Base-by-base conservation (phyloP, 2,113 vertebrate genomes). In the Cinclus cinclus region DNA sequence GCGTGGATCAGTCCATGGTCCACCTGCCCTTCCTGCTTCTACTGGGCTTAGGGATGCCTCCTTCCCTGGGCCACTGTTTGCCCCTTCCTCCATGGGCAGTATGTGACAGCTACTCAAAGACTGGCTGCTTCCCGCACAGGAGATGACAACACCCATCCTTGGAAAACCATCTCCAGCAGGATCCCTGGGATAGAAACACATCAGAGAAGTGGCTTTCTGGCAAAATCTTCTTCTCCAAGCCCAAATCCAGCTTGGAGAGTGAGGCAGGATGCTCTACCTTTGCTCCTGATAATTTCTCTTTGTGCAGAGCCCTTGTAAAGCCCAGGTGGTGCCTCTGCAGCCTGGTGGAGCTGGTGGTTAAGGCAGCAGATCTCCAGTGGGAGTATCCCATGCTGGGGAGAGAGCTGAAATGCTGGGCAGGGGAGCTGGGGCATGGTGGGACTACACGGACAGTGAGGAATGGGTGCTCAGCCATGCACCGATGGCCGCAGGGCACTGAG, bases 1-100 rank as follows among this genome's bases (percentile, higher is more conserved):
- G 33, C 20, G 27, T 0, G 0, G 47, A 30, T 59, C 58, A 47
- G 31, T 3, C 64, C 5, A 0, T 53, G 64, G 33, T 68, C 59
- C 2, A 0, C 50, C 74, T 73, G 64, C n/a, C 39, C 39, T 76
- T 71, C 31, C 15, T 2, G 0, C 42, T 55, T 59, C 4, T 1
- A 0, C 39, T 41, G 2, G 3, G 12, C 23, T 80, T 23, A 35
- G 21, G 82, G 30, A 18, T 65, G 46, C 37, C 22, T 70, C 50
- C 71, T 76, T 37, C 56, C 33, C 71, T 1, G 2, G 39, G 64
- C 28, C 39, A 27, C 5, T 0, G 7, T 39, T 44, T 6, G 37
- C 17, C n/a, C 44, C 35, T 2, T 35, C 18, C 47, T 83, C 39
- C 44, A 41, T 15, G 58, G 75, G 21, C 59, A 31, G 69, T 0